Evolutionary conservation across 2,113 vertebrate species (phyloP).

Genomic region (Casuarius casuarius): DNA sequence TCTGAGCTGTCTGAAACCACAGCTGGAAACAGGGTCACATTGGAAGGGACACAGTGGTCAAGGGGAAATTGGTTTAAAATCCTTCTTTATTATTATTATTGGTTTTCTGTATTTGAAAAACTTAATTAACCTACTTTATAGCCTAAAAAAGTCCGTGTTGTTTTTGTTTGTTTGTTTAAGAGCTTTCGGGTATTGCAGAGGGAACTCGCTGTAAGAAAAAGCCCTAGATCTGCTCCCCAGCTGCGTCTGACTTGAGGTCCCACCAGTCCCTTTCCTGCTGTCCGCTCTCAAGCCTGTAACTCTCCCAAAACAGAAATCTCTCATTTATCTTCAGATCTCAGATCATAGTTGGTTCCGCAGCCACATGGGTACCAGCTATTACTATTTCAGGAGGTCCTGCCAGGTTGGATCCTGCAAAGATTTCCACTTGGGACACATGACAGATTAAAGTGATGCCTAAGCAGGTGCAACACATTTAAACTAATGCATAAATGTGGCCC

Average conservation of each 20-base stretch:
- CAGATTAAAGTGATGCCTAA: not conserved
- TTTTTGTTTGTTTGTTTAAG: not conserved
- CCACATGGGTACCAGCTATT: not conserved
- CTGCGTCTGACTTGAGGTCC: not conserved
- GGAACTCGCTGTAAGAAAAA: not conserved
- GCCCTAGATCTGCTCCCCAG: not conserved
- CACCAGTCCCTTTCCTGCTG: not conserved
- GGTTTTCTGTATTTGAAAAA: not conserved
- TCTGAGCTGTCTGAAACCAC: not conserved
- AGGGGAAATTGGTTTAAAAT: not conserved
- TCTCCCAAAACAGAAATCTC: not conserved
- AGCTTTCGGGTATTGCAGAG: not conserved
- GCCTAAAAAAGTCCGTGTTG: not conserved
- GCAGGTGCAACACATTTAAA: not conserved
- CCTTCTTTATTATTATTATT: not conserved
- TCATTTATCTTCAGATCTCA: not conserved
- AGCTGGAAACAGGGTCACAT: too few species aligned
- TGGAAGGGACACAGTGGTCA: fast-evolving
- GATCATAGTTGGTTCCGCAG: not conserved
- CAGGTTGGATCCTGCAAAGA: not conserved
- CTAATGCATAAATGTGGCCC: not conserved
- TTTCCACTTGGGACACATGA: not conserved
- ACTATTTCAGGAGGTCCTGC: not conserved
- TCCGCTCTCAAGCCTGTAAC: not conserved
- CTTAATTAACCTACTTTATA: not conserved